phyloP scores from a whole-genome alignment of 1,140 invertebrate genomes.

The Pinna nobilis region DNA sequence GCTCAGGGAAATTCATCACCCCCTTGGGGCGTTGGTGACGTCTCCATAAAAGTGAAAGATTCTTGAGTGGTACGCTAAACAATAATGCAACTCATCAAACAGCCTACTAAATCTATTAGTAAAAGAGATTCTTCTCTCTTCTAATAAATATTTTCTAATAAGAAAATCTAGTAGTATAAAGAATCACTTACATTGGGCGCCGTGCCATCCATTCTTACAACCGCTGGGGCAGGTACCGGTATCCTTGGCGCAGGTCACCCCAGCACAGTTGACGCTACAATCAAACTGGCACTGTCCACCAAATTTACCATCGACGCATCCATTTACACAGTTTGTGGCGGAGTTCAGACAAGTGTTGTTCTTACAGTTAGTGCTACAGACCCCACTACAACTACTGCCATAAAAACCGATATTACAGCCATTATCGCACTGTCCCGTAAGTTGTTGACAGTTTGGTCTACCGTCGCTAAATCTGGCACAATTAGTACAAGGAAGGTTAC shows the following conservation, averaged over 20 bases:
- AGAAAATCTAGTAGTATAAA: no score
- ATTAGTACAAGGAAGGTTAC: slow-evolving; percentile 7
- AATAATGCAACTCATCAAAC: no score
- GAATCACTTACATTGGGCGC: slow-evolving; percentile 13
- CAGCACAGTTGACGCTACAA: slow-evolving; percentile 20
- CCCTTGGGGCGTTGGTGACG: no score
- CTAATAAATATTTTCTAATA: no score
- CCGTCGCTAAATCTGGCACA: slow-evolving; percentile 7
- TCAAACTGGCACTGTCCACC: slow-evolving; percentile 16
- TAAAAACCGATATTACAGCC: slow-evolving; percentile 25
- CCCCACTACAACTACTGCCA: slow-evolving; percentile 28
- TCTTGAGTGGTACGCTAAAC: no score
- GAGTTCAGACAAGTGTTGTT: slow-evolving; percentile 30
- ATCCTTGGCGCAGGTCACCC: neutral
- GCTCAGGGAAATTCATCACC: no score
- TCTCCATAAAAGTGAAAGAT: no score
- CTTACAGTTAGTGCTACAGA: slow-evolving; percentile 36
- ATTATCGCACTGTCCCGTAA: slow-evolving; percentile 31
- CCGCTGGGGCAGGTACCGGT: slow-evolving; percentile 7
- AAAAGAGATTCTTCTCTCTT: no score
- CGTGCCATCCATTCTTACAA: slow-evolving; percentile 18
- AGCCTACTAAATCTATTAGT: no score
- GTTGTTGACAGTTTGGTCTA: no score
- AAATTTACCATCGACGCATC: slow-evolving; percentile 34
- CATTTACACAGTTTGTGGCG: slow-evolving; percentile 17